Evolutionary conservation across 2,888 invertebrate species (phyloP).

Genomic region (Caenorhabditis sulstoni): DNA sequence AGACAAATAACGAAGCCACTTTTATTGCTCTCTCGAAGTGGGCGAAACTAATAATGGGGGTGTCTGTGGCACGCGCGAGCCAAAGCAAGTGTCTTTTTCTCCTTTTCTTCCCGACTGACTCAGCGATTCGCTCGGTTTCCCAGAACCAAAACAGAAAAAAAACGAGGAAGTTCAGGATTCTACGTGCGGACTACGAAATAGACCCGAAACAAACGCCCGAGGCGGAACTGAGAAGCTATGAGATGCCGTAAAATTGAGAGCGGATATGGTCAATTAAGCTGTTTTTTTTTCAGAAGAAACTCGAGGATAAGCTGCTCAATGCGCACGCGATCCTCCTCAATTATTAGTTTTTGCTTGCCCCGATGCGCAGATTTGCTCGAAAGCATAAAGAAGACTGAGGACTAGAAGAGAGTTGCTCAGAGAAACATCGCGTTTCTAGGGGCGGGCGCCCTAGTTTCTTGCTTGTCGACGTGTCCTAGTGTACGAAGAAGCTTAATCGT

Average conservation of each 20-base stretch:
- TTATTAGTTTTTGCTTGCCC: constrained; percentile 2
- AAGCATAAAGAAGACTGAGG: neutral
- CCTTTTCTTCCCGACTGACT: constrained; percentile 4
- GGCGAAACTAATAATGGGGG: constrained; percentile 59
- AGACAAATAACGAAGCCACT: constrained; percentile 58
- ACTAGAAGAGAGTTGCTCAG: constrained; percentile 41
- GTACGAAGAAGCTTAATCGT: constrained; percentile 27
- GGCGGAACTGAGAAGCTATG: constrained; percentile 1
- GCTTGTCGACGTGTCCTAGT: neutral
- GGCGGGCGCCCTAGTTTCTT: neutral
- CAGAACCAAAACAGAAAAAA: constrained; percentile 13
- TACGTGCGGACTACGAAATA: neutral
- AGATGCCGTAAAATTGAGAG: neutral
- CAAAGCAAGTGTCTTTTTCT: constrained; percentile 4
- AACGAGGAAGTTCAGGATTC: constrained; percentile 14
- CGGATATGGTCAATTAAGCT: constrained; percentile 10
- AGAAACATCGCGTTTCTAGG: constrained; percentile 14
- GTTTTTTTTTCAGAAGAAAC: neutral
- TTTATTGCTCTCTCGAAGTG: constrained; percentile 52
- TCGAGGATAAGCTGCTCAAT: constrained; percentile 3
- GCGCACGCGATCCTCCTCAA: constrained; percentile 6
- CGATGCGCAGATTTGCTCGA: neutral
- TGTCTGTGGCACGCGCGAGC: constrained; percentile 29
- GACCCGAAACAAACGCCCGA: constrained; percentile 21
- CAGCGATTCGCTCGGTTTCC: constrained; percentile 16